Percentiles rank a stretch among this genome's conserved stretches.
Conservation (phyloP, 2,113 vertebrate genomes). For the Anarhynchus alexandrinus region DNA sequence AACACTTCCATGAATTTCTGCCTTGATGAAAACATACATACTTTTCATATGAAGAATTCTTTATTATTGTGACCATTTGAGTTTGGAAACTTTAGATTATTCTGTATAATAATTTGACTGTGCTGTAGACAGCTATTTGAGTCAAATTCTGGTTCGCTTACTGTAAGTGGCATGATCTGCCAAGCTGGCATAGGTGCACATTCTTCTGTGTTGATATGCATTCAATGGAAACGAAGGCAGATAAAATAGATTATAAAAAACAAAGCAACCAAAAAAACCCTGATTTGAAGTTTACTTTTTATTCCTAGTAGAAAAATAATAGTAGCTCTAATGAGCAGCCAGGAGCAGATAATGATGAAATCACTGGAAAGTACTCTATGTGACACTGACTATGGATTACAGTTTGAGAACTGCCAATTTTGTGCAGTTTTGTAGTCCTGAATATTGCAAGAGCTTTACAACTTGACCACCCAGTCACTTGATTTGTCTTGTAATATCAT, state of each 20-base stretch:
- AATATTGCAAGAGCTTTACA: not conserved
- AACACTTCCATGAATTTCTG: not conserved
- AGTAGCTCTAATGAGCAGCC: not conserved
- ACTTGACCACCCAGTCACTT: not conserved
- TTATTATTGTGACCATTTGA: not conserved
- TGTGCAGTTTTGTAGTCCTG: not conserved
- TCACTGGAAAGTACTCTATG: fast-evolving
- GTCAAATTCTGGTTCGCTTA: not conserved
- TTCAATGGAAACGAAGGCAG: not conserved
- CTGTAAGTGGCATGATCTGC: not conserved
- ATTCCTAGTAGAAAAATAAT: not conserved
- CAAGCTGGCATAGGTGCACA: not conserved
- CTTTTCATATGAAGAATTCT: not conserved
- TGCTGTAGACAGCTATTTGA: not conserved
- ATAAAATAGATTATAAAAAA: not conserved
- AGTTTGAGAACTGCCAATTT: not conserved
- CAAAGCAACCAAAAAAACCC: too few species aligned
- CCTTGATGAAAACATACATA: not conserved
- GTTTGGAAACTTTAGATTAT: not conserved
- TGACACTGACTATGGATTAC: not conserved
- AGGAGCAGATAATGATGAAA: not conserved
- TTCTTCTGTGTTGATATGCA: not conserved
- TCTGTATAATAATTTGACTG: not conserved
- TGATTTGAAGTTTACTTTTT: not conserved
- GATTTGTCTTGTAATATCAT: not conserved